Conservation (phyloP, 1,140 invertebrate genomes). For the Bombus waltoni region DNA sequence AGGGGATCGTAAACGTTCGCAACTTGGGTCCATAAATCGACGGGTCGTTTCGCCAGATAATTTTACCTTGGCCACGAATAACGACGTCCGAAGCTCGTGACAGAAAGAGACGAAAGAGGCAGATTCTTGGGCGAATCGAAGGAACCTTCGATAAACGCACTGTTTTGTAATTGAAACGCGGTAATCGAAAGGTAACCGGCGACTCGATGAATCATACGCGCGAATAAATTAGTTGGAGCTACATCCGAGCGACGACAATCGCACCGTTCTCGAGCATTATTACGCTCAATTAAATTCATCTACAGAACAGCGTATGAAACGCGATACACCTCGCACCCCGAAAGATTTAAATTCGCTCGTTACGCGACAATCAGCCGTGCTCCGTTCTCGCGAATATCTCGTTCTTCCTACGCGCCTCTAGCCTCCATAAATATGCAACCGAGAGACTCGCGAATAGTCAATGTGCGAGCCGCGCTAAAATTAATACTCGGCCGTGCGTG, state of each 20-base stretch:
- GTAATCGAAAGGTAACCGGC: not conserved
- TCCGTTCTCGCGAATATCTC: slow-evolving; percentile 33
- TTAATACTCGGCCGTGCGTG: slow-evolving; percentile 25
- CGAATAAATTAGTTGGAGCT: no score
- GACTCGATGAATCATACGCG: not conserved
- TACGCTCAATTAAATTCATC: slow-evolving; percentile 55
- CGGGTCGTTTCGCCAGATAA: slow-evolving; percentile 5
- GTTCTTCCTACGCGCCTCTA: slow-evolving; percentile 43
- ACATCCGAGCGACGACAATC: not conserved
- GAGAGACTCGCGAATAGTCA: not conserved
- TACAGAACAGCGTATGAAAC: slow-evolving; percentile 47
- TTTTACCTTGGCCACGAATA: not conserved
- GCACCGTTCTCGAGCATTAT: slow-evolving; percentile 28
- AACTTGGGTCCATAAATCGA: slow-evolving; percentile 24
- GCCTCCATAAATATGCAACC: slow-evolving; percentile 40
- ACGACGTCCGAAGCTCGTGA: no score
- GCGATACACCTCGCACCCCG: slow-evolving; percentile 17
- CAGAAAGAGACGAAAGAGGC: not conserved
- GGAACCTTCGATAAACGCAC: no score
- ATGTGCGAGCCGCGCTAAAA: slow-evolving; percentile 31
- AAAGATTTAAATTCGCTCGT: slow-evolving; percentile 59
- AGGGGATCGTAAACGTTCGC: slow-evolving; percentile 25
- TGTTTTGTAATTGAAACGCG: not conserved
- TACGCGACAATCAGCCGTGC: slow-evolving; percentile 47
- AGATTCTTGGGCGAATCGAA: no score